Percentiles rank a stretch among this genome's conserved stretches.
Evolutionary conservation across 1,140 invertebrate genomes (phyloP).

Genomic region (Berghia stephanieae): DNA sequence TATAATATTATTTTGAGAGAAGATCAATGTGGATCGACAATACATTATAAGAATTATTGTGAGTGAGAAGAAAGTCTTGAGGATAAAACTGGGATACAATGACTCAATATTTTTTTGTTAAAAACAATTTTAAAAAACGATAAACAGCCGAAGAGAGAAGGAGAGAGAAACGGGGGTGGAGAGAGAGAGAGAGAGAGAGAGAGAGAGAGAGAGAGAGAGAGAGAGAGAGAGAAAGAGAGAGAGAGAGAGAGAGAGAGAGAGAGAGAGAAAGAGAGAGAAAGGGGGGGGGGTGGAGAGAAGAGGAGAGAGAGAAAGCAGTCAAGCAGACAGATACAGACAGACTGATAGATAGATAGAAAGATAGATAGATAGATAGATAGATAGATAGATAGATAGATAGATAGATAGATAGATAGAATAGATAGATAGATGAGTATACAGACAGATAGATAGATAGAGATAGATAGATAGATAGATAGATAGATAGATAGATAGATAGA

Average conservation of each 20-base stretch:
- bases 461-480: background rate
- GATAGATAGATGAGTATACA: background rate
- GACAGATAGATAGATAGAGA: no score
- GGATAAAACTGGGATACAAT: no score
- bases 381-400: background rate
- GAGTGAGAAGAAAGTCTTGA: no score
- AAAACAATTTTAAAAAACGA: no score
- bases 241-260: conserved; percentile 23
- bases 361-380: background rate
- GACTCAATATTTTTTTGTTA: no score
- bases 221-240: background rate
- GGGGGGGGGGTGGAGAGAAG: background rate
- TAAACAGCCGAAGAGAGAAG: no score
- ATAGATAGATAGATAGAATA: background rate
- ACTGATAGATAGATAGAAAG: conserved; percentile 20
- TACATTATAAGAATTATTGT: no score
- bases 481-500: conserved; percentile 1
- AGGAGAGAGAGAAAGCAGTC: background rate
- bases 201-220: background rate
- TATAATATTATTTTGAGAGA: no score
- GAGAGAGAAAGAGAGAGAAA: conserved; percentile 4
- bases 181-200: background rate
- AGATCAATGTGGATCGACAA: no score
- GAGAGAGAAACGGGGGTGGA: no score
- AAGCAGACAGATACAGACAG: conserved; percentile 12